A percentile compares a stretch with the other conserved stretches of the same genome.
phyloP scores from a whole-genome alignment of 2,113 vertebrate genomes.

The Kryptolebias marmoratus region DNA sequence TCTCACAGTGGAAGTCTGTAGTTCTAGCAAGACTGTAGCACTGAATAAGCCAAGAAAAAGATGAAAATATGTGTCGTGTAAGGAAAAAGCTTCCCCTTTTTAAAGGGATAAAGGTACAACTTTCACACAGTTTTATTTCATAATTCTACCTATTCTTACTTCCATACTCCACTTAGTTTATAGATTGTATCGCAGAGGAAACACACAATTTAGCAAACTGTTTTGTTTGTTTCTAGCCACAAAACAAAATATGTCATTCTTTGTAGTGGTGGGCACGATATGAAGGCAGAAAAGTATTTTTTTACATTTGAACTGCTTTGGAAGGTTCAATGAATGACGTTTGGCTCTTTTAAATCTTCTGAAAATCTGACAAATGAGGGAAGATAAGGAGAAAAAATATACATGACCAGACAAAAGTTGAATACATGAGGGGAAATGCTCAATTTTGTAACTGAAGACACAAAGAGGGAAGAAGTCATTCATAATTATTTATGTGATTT shows the following conservation, averaged over 20 bases:
- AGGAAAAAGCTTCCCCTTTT: conserved; percentile 1
- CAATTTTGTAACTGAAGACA: not conserved
- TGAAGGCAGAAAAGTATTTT: not conserved
- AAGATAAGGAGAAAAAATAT: not conserved
- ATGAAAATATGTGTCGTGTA: conserved; percentile 7
- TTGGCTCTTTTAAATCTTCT: conserved; percentile 12
- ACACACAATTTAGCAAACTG: not conserved
- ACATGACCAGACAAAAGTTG: not conserved
- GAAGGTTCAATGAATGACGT: not conserved
- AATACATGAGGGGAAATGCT: too few relatives aligned
- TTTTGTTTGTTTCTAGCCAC: not conserved
- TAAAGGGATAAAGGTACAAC: not conserved
- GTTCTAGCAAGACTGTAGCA: conserved; percentile 34
- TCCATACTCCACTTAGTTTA: not conserved
- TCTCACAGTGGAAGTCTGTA: conserved; percentile 45
- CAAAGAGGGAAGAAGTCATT: too few relatives aligned
- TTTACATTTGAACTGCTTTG: not conserved
- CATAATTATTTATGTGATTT: not conserved
- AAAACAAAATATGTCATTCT: not conserved
- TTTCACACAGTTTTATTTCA: not conserved
- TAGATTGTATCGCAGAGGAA: not conserved
- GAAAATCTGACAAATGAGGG: not conserved
- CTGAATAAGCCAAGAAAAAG: conserved; percentile 1
- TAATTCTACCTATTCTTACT: not conserved
- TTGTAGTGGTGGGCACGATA: not conserved